These are phyloP conservation scores for Rhorus exstirpatorius DNA, from an alignment of 2,888 invertebrate genomes.

Conservation along the genomic window DNA sequence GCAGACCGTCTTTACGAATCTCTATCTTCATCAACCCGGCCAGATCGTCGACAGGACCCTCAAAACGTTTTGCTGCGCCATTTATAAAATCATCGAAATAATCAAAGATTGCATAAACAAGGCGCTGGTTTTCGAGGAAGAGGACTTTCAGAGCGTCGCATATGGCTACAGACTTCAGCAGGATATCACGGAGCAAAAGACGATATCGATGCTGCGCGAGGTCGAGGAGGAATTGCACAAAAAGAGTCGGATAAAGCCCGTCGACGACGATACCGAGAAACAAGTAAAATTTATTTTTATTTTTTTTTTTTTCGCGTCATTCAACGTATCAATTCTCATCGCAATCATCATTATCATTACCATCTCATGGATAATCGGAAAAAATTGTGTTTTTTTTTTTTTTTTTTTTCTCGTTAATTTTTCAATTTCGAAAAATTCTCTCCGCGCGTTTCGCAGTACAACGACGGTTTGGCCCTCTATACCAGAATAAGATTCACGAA, in stretches of 20 bases:
- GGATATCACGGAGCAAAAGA: constrained; percentile 93
- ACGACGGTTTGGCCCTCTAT: constrained; percentile 90
- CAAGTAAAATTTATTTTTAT: constrained; percentile 81
- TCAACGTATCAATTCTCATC: neutral
- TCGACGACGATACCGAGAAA: constrained; percentile 84
- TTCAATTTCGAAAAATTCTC: neutral
- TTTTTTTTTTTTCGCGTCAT: neutral
- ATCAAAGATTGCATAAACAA: constrained; percentile 96
- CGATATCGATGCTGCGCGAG: constrained; percentile 93
- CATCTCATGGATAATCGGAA: too few relatives aligned
- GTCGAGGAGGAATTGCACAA: constrained; percentile 96
- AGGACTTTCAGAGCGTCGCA: constrained; percentile 97
- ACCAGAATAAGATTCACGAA: constrained; percentile 95
- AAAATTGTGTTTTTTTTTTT: constrained; percentile 19
- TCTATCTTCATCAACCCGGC: constrained; percentile 97
- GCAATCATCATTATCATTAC: neutral
- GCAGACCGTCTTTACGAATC: constrained; percentile 98
- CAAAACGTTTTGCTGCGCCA: constrained; percentile 94
- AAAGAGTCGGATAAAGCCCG: constrained; percentile 88
- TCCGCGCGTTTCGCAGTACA: constrained; percentile 82
- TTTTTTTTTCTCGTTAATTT: neutral
- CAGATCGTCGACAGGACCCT: constrained; percentile 93
- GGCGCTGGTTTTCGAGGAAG: constrained; percentile 96
- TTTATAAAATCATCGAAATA: constrained; percentile 95
- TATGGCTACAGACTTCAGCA: constrained; percentile 95